Percentiles rank a stretch among this genome's conserved stretches.
These are phyloP conservation scores for Gallinago media DNA, from an alignment of 2,113 vertebrate species.

Conservation along the genomic window DNA sequence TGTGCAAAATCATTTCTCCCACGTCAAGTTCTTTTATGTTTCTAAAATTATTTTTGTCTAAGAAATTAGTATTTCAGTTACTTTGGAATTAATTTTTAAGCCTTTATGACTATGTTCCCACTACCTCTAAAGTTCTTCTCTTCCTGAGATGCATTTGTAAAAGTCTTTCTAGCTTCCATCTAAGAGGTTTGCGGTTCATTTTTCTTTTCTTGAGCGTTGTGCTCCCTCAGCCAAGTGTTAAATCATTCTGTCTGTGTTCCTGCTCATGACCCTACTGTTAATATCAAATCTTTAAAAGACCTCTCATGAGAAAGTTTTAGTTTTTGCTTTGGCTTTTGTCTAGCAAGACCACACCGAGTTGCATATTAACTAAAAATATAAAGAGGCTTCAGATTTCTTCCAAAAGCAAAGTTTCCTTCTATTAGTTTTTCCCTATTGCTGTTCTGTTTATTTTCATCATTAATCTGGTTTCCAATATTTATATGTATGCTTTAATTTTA, in stretches of 20 bases:
- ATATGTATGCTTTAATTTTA: not conserved
- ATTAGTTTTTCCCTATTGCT: not conserved
- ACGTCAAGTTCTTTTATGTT: not conserved
- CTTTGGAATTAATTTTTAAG: constrained; percentile 43
- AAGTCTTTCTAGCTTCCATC: not conserved
- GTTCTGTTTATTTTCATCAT: not conserved
- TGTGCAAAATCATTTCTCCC: not conserved
- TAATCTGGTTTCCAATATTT: not conserved
- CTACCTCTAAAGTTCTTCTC: not conserved
- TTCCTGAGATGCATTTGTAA: not conserved
- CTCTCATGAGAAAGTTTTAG: not conserved
- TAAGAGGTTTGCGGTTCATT: not conserved
- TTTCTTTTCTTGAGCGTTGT: not conserved
- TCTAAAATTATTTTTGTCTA: constrained; percentile 11
- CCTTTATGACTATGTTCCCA: not conserved
- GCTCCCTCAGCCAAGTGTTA: not conserved
- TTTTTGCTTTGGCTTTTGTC: not conserved
- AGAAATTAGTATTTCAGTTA: not conserved
- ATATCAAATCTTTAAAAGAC: not conserved
- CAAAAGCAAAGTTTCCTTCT: not conserved
- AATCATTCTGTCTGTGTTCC: not conserved
- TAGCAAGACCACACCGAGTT: not conserved
- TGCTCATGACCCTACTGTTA: not conserved
- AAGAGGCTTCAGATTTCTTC: not conserved
- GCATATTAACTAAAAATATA: not conserved